Conservation (phyloP, 2,797 vertebrate species). For the Monodelphis domestica region DNA sequence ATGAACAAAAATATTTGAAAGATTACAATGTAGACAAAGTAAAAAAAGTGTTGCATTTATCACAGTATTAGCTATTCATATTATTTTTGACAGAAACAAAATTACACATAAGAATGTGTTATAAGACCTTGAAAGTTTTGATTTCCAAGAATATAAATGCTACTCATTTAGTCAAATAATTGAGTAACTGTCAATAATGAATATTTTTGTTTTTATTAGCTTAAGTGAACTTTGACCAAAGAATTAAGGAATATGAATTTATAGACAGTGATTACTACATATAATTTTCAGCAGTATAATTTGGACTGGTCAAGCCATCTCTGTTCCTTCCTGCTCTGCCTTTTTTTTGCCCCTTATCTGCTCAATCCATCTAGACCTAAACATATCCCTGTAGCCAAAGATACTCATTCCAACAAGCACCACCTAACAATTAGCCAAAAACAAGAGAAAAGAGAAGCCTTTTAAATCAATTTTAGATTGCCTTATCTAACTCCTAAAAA, state of each 20-base stretch:
- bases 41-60: not conserved
- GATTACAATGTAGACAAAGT: conserved; percentile 1
- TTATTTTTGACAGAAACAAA: conserved; percentile 42
- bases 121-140: conserved; percentile 47
- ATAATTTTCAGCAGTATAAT: not conserved
- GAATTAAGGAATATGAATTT: conserved; percentile 2
- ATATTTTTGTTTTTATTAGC: conserved; percentile 45
- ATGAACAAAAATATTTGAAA: not conserved
- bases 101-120: conserved; percentile 23
- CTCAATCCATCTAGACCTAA: not conserved
- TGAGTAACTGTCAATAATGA: not conserved
- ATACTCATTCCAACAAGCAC: not conserved
- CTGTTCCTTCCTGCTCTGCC: not conserved
- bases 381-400: no score
- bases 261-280: not conserved
- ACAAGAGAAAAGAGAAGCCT: not conserved
- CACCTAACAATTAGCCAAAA: not conserved
- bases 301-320: not conserved
- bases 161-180: not conserved
- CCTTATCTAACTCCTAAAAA: not conserved
- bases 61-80: conserved; percentile 29
- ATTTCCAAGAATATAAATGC: conserved; percentile 28
- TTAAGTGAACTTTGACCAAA: conserved; percentile 35
- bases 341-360: not conserved
- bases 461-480: not conserved